Evolutionary conservation across 2,888 invertebrate genomes (phyloP).

Genomic region (Oscheius sp.): DNA sequence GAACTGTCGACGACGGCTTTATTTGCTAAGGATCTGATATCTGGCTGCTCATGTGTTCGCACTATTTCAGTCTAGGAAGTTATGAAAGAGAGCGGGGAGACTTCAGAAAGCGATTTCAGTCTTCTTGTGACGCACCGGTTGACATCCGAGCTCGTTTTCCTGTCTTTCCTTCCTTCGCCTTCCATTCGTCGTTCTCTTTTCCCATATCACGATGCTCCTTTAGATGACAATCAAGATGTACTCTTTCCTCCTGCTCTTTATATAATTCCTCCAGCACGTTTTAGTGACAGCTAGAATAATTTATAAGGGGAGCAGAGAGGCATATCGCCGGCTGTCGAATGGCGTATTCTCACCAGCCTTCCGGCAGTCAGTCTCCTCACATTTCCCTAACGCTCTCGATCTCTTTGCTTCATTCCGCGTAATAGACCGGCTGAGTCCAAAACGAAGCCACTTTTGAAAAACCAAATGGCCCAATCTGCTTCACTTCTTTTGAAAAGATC

Average conservation of each 20-base stretch:
- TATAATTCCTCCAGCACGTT: constrained; percentile 7
- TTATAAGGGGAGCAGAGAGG: constrained; percentile 6
- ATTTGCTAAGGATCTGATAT: too few species aligned
- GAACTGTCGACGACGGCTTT: too few species aligned
- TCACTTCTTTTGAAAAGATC: too few species aligned
- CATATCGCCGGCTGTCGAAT: constrained; percentile 3
- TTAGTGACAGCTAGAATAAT: constrained; percentile 17
- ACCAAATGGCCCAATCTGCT: constrained; percentile 6
- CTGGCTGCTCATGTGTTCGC: too few species aligned
- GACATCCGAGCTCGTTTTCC: constrained; percentile 1
- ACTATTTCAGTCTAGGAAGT: too few species aligned
- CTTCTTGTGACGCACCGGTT: not conserved
- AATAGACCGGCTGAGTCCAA: constrained; percentile 17
- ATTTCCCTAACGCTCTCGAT: not conserved
- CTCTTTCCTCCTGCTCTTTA: not conserved
- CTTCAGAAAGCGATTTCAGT: too few species aligned
- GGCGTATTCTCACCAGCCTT: too few species aligned
- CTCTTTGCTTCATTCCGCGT: constrained; percentile 4
- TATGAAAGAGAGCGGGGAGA: too few species aligned
- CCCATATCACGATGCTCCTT: too few species aligned
- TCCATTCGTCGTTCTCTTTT: not conserved
- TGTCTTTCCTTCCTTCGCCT: not conserved
- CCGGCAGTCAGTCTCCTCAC: not conserved
- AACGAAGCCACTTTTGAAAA: constrained; percentile 4
- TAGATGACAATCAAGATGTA: too few species aligned